phyloP scores from a whole-genome alignment of 1,140 invertebrate genomes.

The Zophobas atratus region DNA sequence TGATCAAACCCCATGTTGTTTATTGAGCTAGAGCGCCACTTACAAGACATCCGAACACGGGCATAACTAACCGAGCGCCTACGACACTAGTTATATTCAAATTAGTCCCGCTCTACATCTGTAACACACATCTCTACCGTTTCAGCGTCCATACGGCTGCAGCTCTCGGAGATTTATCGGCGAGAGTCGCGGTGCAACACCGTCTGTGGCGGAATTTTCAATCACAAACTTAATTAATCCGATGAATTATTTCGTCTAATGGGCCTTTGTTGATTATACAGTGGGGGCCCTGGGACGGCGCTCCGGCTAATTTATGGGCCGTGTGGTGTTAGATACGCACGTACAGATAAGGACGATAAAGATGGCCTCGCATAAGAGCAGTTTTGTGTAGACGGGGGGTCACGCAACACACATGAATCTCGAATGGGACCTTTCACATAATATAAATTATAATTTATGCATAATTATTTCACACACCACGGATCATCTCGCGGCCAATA shows the following conservation, averaged over 20 bases:
- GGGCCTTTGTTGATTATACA: slow-evolving; percentile 11
- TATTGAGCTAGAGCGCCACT: slow-evolving; percentile 60
- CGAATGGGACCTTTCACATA: slow-evolving; percentile 29
- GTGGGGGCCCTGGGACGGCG: neutral
- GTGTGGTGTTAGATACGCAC: slow-evolving; percentile 30
- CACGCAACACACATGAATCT: slow-evolving; percentile 42
- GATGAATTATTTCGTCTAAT: slow-evolving; percentile 17
- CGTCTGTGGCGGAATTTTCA: slow-evolving; percentile 16
- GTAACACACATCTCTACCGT: slow-evolving; percentile 57
- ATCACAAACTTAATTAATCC: slow-evolving; percentile 35
- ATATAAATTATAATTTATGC: slow-evolving; percentile 48
- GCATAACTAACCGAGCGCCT: slow-evolving; percentile 61
- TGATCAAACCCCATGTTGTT: slow-evolving; percentile 60
- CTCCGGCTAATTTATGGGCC: slow-evolving; percentile 25
- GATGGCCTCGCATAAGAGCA: slow-evolving; percentile 15
- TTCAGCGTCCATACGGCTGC: slow-evolving; percentile 10
- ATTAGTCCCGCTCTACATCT: slow-evolving; percentile 59
- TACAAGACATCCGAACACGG: slow-evolving; percentile 61
- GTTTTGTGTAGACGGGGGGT: neutral
- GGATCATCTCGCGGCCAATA: slow-evolving; percentile 11
- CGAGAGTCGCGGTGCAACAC: neutral
- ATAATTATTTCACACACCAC: slow-evolving; percentile 39
- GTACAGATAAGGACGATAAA: slow-evolving; percentile 28
- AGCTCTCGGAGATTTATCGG: slow-evolving; percentile 17
- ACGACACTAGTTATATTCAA: slow-evolving; percentile 63